These are phyloP conservation scores for Typhlichthys eigenmanni DNA, from an alignment of 2,797 vertebrate species.

Conservation along the genomic window DNA sequence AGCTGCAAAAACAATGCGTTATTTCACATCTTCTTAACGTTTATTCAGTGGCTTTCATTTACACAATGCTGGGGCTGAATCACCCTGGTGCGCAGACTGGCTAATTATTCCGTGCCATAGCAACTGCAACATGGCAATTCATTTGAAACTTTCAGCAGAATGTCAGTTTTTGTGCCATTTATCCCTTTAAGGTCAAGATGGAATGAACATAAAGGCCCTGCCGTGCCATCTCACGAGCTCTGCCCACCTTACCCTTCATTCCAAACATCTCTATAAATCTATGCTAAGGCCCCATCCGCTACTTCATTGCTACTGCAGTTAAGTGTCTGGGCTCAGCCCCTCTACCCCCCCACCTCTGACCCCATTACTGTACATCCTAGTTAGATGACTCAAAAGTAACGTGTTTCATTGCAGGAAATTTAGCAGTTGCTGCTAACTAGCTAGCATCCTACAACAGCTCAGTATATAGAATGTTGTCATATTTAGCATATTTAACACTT, in stretches of 20 bases:
- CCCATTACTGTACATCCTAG: no score
- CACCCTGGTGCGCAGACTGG: conserved; percentile 62
- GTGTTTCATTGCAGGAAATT: no score
- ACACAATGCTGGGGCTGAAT: conserved; percentile 72
- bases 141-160: conserved; percentile 61
- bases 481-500: no score
- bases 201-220: conserved; percentile 40
- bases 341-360: no score
- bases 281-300: no score
- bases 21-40: conserved; percentile 72
- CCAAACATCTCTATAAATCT: no score
- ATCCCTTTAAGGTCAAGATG: conserved; percentile 43
- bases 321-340: no score
- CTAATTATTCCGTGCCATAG: conserved; percentile 77
- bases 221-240: conserved; percentile 8
- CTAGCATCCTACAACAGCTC: no score
- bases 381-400: no score
- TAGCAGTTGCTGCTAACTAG: no score
- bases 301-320: not conserved
- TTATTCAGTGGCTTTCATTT: conserved; percentile 69
- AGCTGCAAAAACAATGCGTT: conserved; percentile 78
- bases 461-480: no score
- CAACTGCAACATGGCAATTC: conserved; percentile 75
- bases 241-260: no score
- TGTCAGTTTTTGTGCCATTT: conserved; percentile 51